A percentile compares a stretch with the other conserved stretches of the same genome.
These are phyloP conservation scores for Myripristis jacobus DNA, from an alignment of 2,797 vertebrate species.

Conservation along the genomic window DNA sequence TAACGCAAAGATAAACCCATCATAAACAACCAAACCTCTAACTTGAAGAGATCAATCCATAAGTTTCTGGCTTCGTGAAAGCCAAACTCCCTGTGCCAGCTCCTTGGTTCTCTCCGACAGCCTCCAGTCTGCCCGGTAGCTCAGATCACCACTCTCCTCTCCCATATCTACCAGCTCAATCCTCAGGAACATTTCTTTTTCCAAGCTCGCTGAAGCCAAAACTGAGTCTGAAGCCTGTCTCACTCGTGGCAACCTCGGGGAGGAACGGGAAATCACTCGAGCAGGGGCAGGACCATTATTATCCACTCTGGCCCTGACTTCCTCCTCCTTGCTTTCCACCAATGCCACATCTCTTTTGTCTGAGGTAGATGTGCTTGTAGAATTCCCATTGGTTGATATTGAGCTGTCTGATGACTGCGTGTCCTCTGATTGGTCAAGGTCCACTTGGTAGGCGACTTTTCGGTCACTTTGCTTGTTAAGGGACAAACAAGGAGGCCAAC, in stretches of 20 bases:
- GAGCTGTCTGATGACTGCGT: conserved; percentile 45
- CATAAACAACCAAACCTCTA: conserved; percentile 41
- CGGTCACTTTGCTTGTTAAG: conserved; percentile 58
- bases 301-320: conserved; percentile 40
- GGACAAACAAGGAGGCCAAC: conserved; percentile 74
- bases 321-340: conserved; percentile 46
- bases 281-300: conserved; percentile 29
- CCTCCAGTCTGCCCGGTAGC: conserved; percentile 78
- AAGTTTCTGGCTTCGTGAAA: conserved; percentile 58
- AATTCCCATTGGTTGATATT: conserved; percentile 59
- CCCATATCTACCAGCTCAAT: conserved; percentile 75
- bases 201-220: conserved; percentile 64
- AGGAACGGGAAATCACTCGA: conserved; percentile 59
- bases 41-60: conserved; percentile 51
- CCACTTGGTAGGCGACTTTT: conserved; percentile 60
- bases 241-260: conserved; percentile 56
- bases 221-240: conserved; percentile 56
- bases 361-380: conserved; percentile 45
- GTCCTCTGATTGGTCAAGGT: conserved; percentile 58
- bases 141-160: conserved; percentile 62
- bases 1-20: conserved; percentile 25
- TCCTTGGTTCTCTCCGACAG: conserved; percentile 75
- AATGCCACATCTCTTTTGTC: conserved; percentile 37
- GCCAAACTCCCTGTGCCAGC: conserved; percentile 78
- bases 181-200: conserved; percentile 75